These are phyloP conservation scores for Eupithecia insigniata DNA, from an alignment of 2,888 invertebrate species.

Conservation along the genomic window DNA sequence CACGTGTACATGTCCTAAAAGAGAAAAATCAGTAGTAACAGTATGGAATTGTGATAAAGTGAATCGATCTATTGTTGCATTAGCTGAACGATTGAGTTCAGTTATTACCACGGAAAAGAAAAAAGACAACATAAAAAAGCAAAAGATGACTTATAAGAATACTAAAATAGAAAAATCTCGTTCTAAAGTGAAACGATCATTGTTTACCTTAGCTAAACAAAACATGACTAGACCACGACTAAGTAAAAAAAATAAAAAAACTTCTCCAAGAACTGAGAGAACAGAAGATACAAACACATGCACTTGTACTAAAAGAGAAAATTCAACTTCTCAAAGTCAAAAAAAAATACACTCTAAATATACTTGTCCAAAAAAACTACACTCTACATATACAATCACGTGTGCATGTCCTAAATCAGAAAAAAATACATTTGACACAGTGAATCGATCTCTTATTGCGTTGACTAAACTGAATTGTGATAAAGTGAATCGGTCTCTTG, in stretches of 20 bases:
- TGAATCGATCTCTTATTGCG: neutral
- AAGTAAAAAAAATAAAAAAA: neutral
- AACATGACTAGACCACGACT: neutral
- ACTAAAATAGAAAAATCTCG: neutral
- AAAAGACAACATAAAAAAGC: neutral
- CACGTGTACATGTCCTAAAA: neutral
- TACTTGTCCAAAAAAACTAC: too few relatives aligned
- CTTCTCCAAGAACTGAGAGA: neutral
- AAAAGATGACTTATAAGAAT: neutral
- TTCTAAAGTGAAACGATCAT: neutral
- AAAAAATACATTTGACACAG: neutral
- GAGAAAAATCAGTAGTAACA: too few relatives aligned
- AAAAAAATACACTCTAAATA: neutral
- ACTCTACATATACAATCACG: neutral
- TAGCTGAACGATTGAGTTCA: neutral
- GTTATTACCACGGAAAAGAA: neutral
- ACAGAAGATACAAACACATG: neutral
- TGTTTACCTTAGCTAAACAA: neutral
- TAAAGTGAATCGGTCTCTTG: neutral
- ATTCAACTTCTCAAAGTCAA: neutral
- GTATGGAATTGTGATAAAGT: neutral
- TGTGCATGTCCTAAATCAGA: neutral
- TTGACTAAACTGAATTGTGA: neutral
- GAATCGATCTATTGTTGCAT: neutral
- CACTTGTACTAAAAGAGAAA: neutral